phyloP scores from a whole-genome alignment of 2,888 invertebrate species.

The Cataglyphis cursor region DNA sequence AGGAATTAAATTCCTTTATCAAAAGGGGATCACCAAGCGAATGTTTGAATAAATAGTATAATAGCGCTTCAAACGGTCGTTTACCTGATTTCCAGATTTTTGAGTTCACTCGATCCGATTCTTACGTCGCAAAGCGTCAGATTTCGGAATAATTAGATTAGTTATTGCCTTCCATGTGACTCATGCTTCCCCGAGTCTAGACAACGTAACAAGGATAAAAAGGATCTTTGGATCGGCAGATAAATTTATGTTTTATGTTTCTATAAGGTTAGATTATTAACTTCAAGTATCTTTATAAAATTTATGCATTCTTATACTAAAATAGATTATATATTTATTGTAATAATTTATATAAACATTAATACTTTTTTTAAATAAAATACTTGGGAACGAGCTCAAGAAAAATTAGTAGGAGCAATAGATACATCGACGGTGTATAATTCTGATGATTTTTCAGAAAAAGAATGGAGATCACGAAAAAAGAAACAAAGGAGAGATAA shows the following conservation, averaged over 20 bases:
- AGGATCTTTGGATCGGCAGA: background rate
- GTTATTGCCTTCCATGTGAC: too few species aligned
- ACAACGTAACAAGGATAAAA: background rate
- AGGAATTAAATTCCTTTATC: too few species aligned
- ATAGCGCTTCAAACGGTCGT: too few species aligned
- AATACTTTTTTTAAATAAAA: background rate
- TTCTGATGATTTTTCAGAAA: background rate
- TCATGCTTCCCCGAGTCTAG: too few species aligned
- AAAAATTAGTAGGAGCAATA: background rate
- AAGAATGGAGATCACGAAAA: background rate
- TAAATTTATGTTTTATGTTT: slow-evolving; percentile 2
- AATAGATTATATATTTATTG: background rate
- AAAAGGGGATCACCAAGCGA: too few species aligned
- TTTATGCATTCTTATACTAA: background rate
- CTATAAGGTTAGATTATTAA: background rate
- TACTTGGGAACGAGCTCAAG: slow-evolving; percentile 5
- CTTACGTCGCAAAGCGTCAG: too few species aligned
- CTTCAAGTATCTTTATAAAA: background rate
- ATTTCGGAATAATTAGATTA: too few species aligned
- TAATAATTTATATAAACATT: background rate
- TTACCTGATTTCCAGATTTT: too few species aligned
- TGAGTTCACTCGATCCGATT: too few species aligned
- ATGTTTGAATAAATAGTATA: too few species aligned
- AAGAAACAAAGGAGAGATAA: background rate
- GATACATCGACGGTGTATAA: slow-evolving; percentile 1